Base-by-base conservation (phyloP, 2,888 invertebrate genomes). In the Ametastegia equiseti region DNA sequence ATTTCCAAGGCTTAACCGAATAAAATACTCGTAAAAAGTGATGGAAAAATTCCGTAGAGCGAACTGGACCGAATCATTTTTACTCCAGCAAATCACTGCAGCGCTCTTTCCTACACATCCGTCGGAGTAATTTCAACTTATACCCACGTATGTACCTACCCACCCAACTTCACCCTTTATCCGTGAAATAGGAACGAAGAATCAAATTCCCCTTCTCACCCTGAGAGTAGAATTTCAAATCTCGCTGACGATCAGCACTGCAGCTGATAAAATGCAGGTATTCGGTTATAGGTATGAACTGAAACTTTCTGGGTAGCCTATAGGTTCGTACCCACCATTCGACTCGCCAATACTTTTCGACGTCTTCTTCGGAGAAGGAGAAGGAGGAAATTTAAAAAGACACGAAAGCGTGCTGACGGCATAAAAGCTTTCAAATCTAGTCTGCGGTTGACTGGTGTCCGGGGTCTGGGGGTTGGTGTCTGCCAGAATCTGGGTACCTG, bases 1-100 rank as follows among this genome's bases (percentile, higher is more conserved):
- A 81, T 84, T 85, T 83, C 73, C 65, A 75, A 42, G 42, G 57
- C 57, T 60, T 80, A 57, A 80, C 71, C 71, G 80, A 42, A 80
- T 80, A 80, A 80, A 80, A 80, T 73, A 45, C 57, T 80, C 80
- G 71, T 80, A 80, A 80, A 80, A 60, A 71, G 60, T 54, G 50
- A 73, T 73, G 42, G 50, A 42, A 73, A 80, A 80, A 15, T 80
- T 60, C 27, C 80, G 9, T 2, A 54, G 9, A 42, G 42, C 15
- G 42, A 78, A 78, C 78, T 45, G 78, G 78, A 78, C 78, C 78
- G 78, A 42, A 78, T 60, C 73, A 47, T 47, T 45, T 73, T 73
- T 15, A n/a, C 63, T 33, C 19, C 9, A 36, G 36, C n/a, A 39
- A 67, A 67, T 67, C 65, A 67, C 9, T 23, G 19, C 54, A 11